phyloP scores from a whole-genome alignment of 2,113 vertebrate species.

The Trichechus manatus region DNA sequence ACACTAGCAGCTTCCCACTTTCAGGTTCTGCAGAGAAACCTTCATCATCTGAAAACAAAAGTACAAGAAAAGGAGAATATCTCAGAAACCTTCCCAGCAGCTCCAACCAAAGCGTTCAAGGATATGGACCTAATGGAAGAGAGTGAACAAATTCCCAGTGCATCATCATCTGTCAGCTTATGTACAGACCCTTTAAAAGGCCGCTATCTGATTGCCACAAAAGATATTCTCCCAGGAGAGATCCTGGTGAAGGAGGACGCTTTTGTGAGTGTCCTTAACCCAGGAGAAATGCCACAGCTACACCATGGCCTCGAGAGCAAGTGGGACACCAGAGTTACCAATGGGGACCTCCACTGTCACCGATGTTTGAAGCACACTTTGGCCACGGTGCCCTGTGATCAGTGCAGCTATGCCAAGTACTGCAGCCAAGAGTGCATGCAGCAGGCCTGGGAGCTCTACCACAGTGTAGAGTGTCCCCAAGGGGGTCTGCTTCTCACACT shows the following conservation, averaged over 20 bases:
- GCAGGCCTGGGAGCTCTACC: conserved; percentile 92
- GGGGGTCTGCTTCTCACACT: conserved; percentile 89
- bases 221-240: conserved; percentile 91
- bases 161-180: conserved; percentile 87
- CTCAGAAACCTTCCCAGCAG: background rate
- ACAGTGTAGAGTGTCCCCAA: conserved; percentile 92
- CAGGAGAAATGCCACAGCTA: conserved; percentile 82
- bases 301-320: conserved; percentile 33
- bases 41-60: conserved; percentile 80
- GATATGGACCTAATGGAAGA: conserved; percentile 74
- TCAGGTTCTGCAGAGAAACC: conserved; percentile 74
- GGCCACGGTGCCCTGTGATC: conserved; percentile 89
- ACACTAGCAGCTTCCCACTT: background rate
- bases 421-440: conserved; percentile 90
- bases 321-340: conserved; percentile 76
- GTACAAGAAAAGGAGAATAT: background rate
- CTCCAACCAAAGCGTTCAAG: background rate
- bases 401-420: conserved; percentile 94
- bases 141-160: conserved; percentile 74
- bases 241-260: conserved; percentile 92
- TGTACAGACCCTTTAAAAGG: conserved; percentile 89
- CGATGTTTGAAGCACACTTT: conserved; percentile 89
- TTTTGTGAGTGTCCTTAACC: conserved; percentile 93
- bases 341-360: conserved; percentile 92
- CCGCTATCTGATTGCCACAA: conserved; percentile 90